Conservation (phyloP, 2,797 vertebrate genomes). For the Podarcis siculus region DNA sequence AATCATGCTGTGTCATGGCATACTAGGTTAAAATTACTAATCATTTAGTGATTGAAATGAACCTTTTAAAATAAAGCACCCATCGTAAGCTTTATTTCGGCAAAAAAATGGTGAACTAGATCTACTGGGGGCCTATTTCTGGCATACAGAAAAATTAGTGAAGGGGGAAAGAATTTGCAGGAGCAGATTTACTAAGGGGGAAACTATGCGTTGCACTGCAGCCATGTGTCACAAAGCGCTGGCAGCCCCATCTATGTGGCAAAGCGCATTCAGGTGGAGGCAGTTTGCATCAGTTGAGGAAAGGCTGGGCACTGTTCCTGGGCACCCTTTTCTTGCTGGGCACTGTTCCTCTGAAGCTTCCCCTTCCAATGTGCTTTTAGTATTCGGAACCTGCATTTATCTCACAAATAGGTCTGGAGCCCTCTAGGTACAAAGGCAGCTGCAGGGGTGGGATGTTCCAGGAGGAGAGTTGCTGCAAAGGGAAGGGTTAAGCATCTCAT, state of each 20-base stretch:
- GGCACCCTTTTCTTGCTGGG: neutral
- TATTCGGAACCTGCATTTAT: neutral
- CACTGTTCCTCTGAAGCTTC: neutral
- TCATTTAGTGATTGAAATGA: constrained; percentile 39
- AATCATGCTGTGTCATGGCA: constrained; percentile 24
- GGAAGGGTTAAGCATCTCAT: neutral
- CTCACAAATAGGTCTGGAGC: neutral
- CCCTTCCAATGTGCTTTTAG: neutral
- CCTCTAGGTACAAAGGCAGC: neutral
- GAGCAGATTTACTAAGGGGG: constrained; percentile 9
- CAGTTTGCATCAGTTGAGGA: neutral
- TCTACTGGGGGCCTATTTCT: neutral
- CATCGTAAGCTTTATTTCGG: constrained; percentile 21
- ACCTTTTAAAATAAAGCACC: constrained; percentile 35
- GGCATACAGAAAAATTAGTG: neutral
- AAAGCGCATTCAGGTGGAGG: neutral
- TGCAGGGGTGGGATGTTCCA: neutral
- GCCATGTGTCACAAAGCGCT: neutral
- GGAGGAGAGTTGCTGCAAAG: too few species aligned
- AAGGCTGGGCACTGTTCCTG: neutral
- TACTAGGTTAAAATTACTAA: constrained; percentile 30
- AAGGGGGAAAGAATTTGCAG: neutral
- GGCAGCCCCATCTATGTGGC: neutral
- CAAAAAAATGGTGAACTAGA: constrained; percentile 15
- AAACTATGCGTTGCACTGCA: neutral